Conservation (phyloP, 2,113 vertebrate species). For the Rhadina sibilatrix region DNA sequence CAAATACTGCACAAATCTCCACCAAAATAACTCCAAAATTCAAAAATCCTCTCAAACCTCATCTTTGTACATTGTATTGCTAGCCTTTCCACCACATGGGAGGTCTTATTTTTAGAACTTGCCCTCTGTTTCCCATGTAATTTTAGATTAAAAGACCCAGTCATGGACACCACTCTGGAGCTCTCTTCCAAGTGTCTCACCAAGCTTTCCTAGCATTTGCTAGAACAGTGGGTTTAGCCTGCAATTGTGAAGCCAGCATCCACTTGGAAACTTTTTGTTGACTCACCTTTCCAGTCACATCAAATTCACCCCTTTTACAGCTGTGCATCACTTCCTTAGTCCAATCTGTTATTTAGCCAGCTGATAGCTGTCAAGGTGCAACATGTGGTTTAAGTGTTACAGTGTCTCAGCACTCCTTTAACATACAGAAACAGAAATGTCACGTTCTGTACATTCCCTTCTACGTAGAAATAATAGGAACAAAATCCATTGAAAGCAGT, state of each 20-base stretch:
- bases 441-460: background rate
- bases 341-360: background rate
- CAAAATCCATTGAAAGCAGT: background rate
- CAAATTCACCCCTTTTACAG: background rate
- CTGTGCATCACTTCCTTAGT: background rate
- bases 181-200: background rate
- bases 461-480: background rate
- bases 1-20: background rate
- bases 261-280: background rate
- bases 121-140: background rate
- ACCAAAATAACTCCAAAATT: background rate
- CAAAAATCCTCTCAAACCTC: background rate
- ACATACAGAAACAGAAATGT: background rate
- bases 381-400: rapidly evolving
- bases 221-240: background rate
- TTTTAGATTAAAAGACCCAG: background rate
- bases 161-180: background rate
- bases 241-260: background rate
- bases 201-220: background rate
- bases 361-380: background rate
- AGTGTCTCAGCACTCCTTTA: background rate
- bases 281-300: background rate
- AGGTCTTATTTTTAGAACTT: background rate
- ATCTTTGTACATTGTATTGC: background rate
- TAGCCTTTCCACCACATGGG: background rate